phyloP scores from a whole-genome alignment of 2,797 vertebrate species.

The Synaphobranchus kaupii region DNA sequence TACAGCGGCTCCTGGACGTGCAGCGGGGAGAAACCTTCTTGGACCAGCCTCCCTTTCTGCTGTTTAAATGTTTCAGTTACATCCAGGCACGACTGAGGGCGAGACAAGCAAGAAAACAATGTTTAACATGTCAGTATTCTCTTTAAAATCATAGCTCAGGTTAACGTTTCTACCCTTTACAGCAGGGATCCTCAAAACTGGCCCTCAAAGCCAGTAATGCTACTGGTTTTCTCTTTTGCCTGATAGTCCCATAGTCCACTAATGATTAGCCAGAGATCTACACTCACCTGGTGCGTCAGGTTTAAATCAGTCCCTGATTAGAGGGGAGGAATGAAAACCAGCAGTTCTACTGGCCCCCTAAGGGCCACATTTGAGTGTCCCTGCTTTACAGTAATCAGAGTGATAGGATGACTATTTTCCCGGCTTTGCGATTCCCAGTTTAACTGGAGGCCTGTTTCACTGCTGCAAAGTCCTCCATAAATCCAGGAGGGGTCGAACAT shows the following conservation, averaged over 20 bases:
- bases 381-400: too few species aligned
- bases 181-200: not conserved
- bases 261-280: not conserved
- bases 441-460: too few species aligned
- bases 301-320: too few species aligned
- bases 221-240: not conserved
- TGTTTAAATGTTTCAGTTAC: conserved; percentile 89
- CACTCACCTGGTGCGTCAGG: too few species aligned
- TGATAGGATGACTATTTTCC: too few species aligned
- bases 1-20: conserved; percentile 68
- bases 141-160: not conserved
- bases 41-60: conserved; percentile 79
- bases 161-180: not conserved
- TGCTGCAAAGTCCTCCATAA: too few species aligned
- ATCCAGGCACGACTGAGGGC: conserved; percentile 72
- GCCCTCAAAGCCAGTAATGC: not conserved
- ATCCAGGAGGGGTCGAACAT: too few species aligned
- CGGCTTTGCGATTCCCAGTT: too few species aligned
- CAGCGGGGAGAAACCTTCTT: conserved; percentile 75
- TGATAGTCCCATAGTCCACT: not conserved
- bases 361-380: too few species aligned
- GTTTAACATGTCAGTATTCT: too few species aligned
- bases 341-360: too few species aligned
- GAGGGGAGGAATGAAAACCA: too few species aligned
- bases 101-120: not conserved